These are phyloP conservation scores for Leptopilina syphax DNA, from an alignment of 2,888 invertebrate species.

Conservation along the genomic window DNA sequence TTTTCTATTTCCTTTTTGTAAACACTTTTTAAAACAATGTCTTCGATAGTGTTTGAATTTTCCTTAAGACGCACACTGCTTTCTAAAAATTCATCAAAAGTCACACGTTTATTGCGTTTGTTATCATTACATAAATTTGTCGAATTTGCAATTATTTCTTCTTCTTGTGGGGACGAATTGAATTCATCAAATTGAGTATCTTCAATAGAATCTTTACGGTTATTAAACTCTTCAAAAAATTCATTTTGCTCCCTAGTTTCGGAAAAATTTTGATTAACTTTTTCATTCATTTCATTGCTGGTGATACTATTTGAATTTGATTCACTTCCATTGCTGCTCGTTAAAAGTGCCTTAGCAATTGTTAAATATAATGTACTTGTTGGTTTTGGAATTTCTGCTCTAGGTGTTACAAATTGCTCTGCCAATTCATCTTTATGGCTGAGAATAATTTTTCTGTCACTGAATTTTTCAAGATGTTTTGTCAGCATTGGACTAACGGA, in stretches of 20 bases:
- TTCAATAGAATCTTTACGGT: neutral
- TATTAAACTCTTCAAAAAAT: neutral
- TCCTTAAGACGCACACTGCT: slow-evolving; percentile 54
- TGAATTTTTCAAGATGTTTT: slow-evolving; percentile 84
- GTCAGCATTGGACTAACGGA: slow-evolving; percentile 75
- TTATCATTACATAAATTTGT: too few relatives aligned
- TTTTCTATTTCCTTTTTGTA: slow-evolving; percentile 47
- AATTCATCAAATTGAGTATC: neutral
- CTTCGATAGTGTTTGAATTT: slow-evolving; percentile 57
- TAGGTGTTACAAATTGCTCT: slow-evolving; percentile 70
- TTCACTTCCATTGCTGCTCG: neutral
- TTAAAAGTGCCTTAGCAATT: slow-evolving; percentile 16
- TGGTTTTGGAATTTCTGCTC: slow-evolving; percentile 63
- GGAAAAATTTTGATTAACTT: neutral
- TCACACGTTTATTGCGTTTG: slow-evolving; percentile 50
- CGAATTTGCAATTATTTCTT: neutral
- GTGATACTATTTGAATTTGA: neutral
- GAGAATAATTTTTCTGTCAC: slow-evolving; percentile 78
- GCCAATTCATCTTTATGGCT: slow-evolving; percentile 57
- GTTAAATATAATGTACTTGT: slow-evolving; percentile 58
- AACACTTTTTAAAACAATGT: slow-evolving; percentile 59
- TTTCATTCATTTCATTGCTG: neutral
- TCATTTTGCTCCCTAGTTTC: neutral
- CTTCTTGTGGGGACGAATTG: neutral
- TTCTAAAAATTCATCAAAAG: slow-evolving; percentile 66